A percentile compares a stretch with the other conserved stretches of the same genome.
Conservation (phyloP, 2,888 invertebrate species). For the Arrhopalites spinosus region DNA sequence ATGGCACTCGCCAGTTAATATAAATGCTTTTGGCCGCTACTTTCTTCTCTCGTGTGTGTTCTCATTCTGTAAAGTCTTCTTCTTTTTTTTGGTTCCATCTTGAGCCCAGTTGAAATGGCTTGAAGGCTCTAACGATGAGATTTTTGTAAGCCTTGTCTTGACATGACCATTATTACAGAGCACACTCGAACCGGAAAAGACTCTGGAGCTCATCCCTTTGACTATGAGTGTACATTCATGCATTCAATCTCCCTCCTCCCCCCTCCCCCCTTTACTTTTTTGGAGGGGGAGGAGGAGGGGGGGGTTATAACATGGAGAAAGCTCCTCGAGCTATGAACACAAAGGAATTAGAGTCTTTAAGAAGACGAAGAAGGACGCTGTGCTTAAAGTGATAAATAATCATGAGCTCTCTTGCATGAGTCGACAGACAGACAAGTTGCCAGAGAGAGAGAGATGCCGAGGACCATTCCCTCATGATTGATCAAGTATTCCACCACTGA, state of each 20-base stretch:
- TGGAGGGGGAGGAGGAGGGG: neutral
- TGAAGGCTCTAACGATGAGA: constrained; percentile 23
- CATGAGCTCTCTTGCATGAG: constrained; percentile 18
- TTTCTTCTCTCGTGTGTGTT: neutral
- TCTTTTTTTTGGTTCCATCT: neutral
- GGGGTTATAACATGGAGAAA: neutral
- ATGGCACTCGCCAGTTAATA: constrained; percentile 30
- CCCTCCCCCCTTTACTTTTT: neutral
- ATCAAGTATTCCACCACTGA: constrained; percentile 13
- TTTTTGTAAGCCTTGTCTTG: constrained; percentile 12
- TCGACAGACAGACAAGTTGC: neutral
- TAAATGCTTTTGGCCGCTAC: constrained; percentile 22
- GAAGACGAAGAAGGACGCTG: neutral
- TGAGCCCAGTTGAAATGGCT: constrained; percentile 18
- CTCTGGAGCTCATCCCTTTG: neutral
- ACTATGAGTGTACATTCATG: neutral
- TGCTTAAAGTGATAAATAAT: constrained; percentile 28
- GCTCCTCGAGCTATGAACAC: constrained; percentile 8
- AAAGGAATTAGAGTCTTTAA: constrained; percentile 25
- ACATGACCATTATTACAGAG: constrained; percentile 26
- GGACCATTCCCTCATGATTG: constrained; percentile 18
- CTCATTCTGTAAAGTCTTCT: neutral
- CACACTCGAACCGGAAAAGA: constrained; percentile 4
- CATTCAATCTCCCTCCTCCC: neutral
- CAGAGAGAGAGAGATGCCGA: neutral